Evolutionary conservation across 2,113 vertebrate species (phyloP).

Genomic region (Cottus gobio): DNA sequence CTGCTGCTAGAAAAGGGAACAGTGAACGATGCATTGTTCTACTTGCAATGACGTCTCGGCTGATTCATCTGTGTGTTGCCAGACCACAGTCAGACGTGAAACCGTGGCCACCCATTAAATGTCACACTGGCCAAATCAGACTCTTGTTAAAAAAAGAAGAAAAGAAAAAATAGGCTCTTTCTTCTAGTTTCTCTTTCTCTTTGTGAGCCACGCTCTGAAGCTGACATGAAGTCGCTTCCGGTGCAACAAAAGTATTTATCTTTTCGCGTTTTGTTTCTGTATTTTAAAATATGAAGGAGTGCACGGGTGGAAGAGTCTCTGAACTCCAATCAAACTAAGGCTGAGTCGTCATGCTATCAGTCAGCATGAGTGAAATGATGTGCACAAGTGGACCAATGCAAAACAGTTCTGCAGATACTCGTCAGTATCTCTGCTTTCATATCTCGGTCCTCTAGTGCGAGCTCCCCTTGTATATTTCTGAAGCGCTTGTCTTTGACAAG

Average conservation of each 20-base stretch:
- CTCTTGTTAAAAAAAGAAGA: background rate
- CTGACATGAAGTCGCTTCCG: background rate
- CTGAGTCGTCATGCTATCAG: background rate
- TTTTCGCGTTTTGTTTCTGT: background rate
- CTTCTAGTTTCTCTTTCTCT: background rate
- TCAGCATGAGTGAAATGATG: background rate
- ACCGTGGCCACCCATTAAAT: slow-evolving; percentile 1
- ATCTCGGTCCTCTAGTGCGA: background rate
- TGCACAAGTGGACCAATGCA: background rate
- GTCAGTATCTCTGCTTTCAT: background rate
- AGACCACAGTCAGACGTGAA: slow-evolving; percentile 40
- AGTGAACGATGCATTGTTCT: background rate
- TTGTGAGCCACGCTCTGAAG: background rate
- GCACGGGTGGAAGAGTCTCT: background rate
- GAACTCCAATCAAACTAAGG: background rate
- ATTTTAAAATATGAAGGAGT: background rate
- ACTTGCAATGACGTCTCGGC: slow-evolving; percentile 10
- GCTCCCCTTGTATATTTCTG: background rate
- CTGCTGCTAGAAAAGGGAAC: background rate
- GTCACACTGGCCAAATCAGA: background rate
- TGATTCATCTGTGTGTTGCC: too few relatives aligned
- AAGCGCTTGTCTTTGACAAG: background rate
- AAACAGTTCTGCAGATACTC: background rate
- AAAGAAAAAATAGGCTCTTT: background rate
- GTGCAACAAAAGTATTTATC: background rate